phyloP scores from a whole-genome alignment of 2,797 vertebrate species.

The Sebastes itinus region DNA sequence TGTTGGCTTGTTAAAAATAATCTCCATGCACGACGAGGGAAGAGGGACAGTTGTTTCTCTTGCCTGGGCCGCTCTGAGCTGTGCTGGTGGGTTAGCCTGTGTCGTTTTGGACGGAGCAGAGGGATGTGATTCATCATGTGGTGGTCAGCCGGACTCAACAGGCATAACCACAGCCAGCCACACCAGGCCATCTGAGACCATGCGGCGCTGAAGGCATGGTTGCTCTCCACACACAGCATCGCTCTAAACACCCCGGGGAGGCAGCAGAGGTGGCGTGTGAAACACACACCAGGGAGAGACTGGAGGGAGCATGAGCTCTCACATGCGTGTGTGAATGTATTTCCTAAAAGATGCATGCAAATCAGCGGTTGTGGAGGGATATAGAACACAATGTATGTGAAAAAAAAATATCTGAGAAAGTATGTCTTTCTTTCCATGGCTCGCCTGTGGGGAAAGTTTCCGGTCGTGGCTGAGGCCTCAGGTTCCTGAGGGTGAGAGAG shows the following conservation, averaged over 20 bases:
- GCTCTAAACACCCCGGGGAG: conserved; percentile 56
- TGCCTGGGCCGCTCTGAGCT: conserved; percentile 48
- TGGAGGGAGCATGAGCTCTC: conserved; percentile 51
- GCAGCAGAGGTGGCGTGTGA: conserved; percentile 63
- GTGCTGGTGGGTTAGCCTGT: conserved; percentile 46
- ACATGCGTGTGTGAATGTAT: conserved; percentile 17
- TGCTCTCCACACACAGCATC: conserved; percentile 68
- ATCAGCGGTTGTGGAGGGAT: conserved; percentile 1
- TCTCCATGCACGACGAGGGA: conserved; percentile 63
- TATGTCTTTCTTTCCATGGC: conserved; percentile 50
- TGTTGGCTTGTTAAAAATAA: conserved; percentile 75
- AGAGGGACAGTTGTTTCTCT: conserved; percentile 66
- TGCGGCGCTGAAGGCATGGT: conserved; percentile 61
- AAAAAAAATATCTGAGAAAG: not conserved
- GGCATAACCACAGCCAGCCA: conserved; percentile 82
- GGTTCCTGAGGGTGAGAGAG: conserved; percentile 45
- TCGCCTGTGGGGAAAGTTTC: conserved; percentile 68
- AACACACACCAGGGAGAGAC: conserved; percentile 62
- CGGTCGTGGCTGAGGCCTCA: conserved; percentile 53
- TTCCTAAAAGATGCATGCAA: conserved; percentile 24
- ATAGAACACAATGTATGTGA: conserved; percentile 9
- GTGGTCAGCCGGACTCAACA: conserved; percentile 82
- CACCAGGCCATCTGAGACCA: conserved; percentile 80
- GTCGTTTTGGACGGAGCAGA: conserved; percentile 58
- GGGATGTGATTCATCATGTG: conserved; percentile 82